Evolutionary conservation across 2,113 vertebrate species (phyloP).

Genomic region (Tichodroma muraria): DNA sequence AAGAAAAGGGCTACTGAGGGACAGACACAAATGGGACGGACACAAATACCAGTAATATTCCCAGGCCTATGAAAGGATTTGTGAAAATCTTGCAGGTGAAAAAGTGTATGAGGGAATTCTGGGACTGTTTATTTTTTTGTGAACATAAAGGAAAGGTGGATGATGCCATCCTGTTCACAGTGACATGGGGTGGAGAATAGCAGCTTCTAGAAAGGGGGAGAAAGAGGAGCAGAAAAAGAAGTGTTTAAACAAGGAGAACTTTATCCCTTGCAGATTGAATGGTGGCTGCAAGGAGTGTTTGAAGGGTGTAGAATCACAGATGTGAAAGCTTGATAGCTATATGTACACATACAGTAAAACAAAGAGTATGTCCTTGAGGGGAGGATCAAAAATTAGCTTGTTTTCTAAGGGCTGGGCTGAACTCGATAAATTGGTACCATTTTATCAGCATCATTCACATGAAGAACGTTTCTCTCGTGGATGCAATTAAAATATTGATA

Average conservation of each 20-base stretch:
- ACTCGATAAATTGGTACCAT: not conserved
- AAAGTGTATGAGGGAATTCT: not conserved
- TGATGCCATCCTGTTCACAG: not conserved
- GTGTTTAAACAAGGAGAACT: not conserved
- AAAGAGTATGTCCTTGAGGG: not conserved
- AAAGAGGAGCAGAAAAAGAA: not conserved
- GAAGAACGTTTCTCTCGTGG: not conserved
- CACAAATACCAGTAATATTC: not conserved
- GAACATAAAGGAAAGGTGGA: not conserved
- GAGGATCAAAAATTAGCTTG: not conserved
- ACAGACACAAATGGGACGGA: not conserved
- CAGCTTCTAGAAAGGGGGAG: not conserved
- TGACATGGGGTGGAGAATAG: not conserved
- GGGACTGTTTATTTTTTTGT: not conserved
- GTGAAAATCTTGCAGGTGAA: not conserved
- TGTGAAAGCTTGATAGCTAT: not conserved
- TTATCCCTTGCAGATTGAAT: not conserved
- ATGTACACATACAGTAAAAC: not conserved
- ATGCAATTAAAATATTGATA: not conserved
- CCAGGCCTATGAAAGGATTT: not conserved
- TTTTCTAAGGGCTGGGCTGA: not conserved
- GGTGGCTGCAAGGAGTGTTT: not conserved
- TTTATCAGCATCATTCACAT: slow-evolving; percentile 15
- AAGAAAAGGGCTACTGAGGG: not conserved
- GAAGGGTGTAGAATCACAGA: not conserved